A percentile compares a stretch with the other conserved stretches of the same genome.
phyloP scores from a whole-genome alignment of 2,113 vertebrate genomes.

The Naja naja region DNA sequence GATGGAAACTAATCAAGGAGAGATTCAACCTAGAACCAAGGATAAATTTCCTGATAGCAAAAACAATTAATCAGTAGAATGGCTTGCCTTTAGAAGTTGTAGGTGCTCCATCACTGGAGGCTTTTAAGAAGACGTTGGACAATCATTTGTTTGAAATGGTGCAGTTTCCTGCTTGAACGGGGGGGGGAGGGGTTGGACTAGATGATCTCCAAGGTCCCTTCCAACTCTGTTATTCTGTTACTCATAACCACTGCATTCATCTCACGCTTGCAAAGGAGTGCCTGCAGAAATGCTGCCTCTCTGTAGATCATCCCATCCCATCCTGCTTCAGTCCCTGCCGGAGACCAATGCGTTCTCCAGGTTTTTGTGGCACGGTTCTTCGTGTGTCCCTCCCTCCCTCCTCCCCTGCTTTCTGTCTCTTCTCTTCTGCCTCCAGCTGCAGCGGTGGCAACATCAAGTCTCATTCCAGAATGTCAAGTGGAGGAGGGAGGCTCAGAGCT shows the following conservation, averaged over 20 bases:
- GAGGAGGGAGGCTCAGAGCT: neutral
- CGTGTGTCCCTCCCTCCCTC: neutral
- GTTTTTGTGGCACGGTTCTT: neutral
- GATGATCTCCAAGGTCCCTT: neutral
- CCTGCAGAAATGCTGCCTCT: neutral
- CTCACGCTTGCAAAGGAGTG: neutral
- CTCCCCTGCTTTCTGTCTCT: neutral
- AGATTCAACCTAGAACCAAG: no score
- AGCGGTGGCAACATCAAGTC: neutral
- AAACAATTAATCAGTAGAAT: no score
- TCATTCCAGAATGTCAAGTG: neutral
- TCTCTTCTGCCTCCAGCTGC: neutral
- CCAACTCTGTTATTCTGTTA: neutral
- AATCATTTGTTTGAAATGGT: neutral
- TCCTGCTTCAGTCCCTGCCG: neutral
- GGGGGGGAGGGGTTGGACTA: neutral
- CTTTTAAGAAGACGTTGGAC: neutral
- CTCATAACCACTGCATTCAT: neutral
- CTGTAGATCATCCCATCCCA: neutral
- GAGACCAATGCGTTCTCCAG: neutral
- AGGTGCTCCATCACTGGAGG: neutral
- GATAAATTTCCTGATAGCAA: no score
- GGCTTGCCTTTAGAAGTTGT: neutral
- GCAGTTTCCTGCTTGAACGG: no score
- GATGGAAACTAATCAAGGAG: neutral